These are phyloP conservation scores for Phylloscopus trochiloides DNA, from an alignment of 2,113 vertebrate species.

Conservation along the genomic window DNA sequence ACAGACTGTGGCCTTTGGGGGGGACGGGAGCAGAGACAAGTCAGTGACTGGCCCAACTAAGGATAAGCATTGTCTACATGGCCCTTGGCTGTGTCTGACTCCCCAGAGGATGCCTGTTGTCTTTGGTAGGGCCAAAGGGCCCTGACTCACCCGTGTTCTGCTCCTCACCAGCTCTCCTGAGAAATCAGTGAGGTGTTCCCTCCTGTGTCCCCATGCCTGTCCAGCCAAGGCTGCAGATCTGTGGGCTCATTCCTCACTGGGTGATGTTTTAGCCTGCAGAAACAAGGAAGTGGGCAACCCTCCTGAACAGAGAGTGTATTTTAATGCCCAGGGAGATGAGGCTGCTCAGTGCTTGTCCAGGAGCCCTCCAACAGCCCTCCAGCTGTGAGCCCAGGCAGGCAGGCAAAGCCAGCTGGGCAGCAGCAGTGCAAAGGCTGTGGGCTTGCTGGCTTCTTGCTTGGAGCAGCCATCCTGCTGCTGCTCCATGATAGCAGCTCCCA, in stretches of 20 bases:
- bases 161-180: fast-evolving
- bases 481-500: background rate
- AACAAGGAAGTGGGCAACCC: background rate
- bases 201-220: fast-evolving
- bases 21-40: background rate
- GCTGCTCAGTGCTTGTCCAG: background rate
- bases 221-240: background rate
- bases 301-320: fast-evolving
- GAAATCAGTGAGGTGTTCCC: background rate
- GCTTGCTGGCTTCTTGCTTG: background rate
- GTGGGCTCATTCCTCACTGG: background rate
- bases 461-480: background rate
- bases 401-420: background rate
- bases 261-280: background rate
- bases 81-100: background rate
- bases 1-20: background rate
- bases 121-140: background rate
- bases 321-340: background rate
- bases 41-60: background rate
- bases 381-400: background rate
- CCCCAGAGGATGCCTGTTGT: background rate
- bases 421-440: background rate
- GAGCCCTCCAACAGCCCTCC: background rate
- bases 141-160: background rate
- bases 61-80: background rate